Evolutionary conservation across 2,797 vertebrate species (phyloP).

Genomic region (Enteromius viviparus): DNA sequence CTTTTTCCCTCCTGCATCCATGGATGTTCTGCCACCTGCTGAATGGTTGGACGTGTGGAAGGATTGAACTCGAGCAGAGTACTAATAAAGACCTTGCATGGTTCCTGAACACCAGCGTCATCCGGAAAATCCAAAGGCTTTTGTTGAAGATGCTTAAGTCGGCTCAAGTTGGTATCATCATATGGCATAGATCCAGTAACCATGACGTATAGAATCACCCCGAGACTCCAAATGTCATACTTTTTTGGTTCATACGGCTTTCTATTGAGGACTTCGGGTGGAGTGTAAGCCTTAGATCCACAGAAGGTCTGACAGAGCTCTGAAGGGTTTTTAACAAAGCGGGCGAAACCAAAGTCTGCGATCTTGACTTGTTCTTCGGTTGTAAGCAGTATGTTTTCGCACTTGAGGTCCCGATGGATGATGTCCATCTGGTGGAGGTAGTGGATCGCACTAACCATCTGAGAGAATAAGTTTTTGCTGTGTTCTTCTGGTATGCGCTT

Average conservation of each 20-base stretch:
- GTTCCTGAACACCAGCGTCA: slow-evolving; percentile 62
- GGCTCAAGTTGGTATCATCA: slow-evolving; percentile 69
- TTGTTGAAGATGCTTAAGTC: slow-evolving; percentile 73
- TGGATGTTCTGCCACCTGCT: slow-evolving; percentile 71
- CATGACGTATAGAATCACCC: slow-evolving; percentile 81
- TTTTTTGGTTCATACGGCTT: slow-evolving; percentile 80
- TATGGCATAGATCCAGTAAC: slow-evolving; percentile 78
- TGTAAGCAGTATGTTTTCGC: slow-evolving; percentile 80
- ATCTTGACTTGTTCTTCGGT: slow-evolving; percentile 75
- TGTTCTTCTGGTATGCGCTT: slow-evolving; percentile 68
- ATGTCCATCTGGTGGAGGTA: slow-evolving; percentile 79
- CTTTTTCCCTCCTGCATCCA: slow-evolving; percentile 71
- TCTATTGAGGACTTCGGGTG: slow-evolving; percentile 78
- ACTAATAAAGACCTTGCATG: slow-evolving; percentile 72
- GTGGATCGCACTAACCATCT: slow-evolving; percentile 73
- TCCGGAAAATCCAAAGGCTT: slow-evolving; percentile 72
- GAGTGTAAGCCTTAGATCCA: slow-evolving; percentile 75
- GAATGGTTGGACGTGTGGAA: slow-evolving; percentile 63
- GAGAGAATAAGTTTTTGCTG: slow-evolving; percentile 75
- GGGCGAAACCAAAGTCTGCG: slow-evolving; percentile 79
- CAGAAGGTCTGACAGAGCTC: slow-evolving; percentile 80
- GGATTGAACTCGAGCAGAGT: slow-evolving; percentile 75
- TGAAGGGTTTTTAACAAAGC: slow-evolving; percentile 64
- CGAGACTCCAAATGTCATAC: slow-evolving; percentile 80
- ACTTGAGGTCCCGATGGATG: slow-evolving; percentile 81